These are phyloP conservation scores for Harpagoxenus sublaevis DNA, from an alignment of 2,888 invertebrate genomes.

Conservation along the genomic window DNA sequence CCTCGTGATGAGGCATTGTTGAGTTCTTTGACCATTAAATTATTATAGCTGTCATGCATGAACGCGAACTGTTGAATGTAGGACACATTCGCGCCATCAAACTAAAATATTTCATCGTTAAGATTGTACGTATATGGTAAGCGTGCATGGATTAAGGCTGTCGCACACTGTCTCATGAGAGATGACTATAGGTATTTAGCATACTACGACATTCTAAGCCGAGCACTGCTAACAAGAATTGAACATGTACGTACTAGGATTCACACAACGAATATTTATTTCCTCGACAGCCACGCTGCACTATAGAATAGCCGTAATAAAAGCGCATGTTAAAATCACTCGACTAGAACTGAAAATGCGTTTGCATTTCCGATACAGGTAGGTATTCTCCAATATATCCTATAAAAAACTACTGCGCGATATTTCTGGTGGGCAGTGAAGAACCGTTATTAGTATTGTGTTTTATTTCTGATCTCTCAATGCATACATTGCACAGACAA, in stretches of 20 bases:
- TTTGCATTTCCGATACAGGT: not conserved
- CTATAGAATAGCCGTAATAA: conserved; percentile 14
- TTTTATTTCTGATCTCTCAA: conserved; percentile 47
- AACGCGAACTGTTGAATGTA: conserved; percentile 33
- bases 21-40: conserved; percentile 23
- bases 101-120: conserved; percentile 44
- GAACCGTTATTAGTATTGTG: conserved; percentile 10
- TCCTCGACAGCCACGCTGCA: not conserved
- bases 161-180: conserved; percentile 34
- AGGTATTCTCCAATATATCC: conserved; percentile 30
- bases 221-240: conserved; percentile 27
- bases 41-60: conserved; percentile 11
- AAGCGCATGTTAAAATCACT: conserved; percentile 17
- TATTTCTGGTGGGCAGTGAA: not conserved
- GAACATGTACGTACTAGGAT: not conserved
- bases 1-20: not conserved
- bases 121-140: conserved; percentile 31
- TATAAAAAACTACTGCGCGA: conserved; percentile 29
- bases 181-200: conserved; percentile 12
- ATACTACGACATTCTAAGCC: conserved; percentile 33
- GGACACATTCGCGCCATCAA: conserved; percentile 38
- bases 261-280: conserved; percentile 15
- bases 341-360: conserved; percentile 1
- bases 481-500: conserved; percentile 8
- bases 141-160: conserved; percentile 38